Base-by-base conservation (phyloP, 2,113 vertebrate species). In the Syrmaticus mikado region DNA sequence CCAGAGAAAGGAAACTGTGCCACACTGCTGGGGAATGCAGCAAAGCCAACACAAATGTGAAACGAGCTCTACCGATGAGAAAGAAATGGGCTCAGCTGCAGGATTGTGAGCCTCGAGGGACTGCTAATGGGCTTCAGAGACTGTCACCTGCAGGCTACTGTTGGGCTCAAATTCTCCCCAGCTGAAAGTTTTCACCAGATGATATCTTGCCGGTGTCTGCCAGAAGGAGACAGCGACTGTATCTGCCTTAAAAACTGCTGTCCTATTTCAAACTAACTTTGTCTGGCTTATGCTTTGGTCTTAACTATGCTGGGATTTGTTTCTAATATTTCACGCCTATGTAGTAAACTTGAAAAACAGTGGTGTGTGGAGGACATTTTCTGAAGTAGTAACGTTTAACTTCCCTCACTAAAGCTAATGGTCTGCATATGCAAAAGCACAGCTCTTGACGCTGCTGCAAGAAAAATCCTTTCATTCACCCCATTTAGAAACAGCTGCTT, bases 21-120 rank as follows among this genome's bases (percentile, higher is more conserved):
- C 52, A 32, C 12, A 21, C 25, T 55, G 18, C 45, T 52, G 27
- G 66, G 60, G 68, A 87, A 48, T 24, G 16, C 32, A 60, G 82
- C 53, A 67, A 53, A 84, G 48, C 18, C 55, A 82, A 76, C 6
- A 25, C 30, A 65, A 90, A 93, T 5, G 6, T 11, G 50, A 88
- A 80, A 60, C 0, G 1, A 88, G 57, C 57, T 88, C 73, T 74
- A 64, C 46, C 28, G n/a, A 94, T 43, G 60, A 73, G 70, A 18
- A 55, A 79, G 48, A 72, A 85, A 87, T 16, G 53, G 90, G 65
- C 85, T 95, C 95, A 95, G 95, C 94, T 97, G 95, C 61, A 60
- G 7, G 55, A 92, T 85, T 82, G 92, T 32, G 87, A 70, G 87
- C 24, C 93, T 48, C 89, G 0, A 48, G 92, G 41, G 93, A 92